Evolutionary conservation across 2,888 invertebrate species (phyloP).

Genomic region (Metallyticus violacea): DNA sequence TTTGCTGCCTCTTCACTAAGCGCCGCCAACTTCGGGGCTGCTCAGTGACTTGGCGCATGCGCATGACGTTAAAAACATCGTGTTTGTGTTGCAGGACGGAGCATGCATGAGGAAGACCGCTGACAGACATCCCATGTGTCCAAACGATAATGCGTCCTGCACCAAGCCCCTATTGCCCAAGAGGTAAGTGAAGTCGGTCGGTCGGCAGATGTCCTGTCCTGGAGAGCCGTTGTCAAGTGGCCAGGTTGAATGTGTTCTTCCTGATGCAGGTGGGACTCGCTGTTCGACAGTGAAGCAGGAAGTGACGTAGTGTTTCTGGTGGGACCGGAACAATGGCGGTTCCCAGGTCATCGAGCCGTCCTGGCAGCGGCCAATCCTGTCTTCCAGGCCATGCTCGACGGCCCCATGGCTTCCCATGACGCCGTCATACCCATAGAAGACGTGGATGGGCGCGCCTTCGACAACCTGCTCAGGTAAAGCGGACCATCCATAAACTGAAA

Average conservation of each 20-base stretch:
- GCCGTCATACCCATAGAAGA: slow-evolving; percentile 52
- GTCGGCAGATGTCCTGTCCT: no score
- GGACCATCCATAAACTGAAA: no score
- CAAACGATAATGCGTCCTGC: slow-evolving; percentile 12
- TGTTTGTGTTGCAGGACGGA: neutral
- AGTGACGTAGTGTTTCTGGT: slow-evolving; percentile 63
- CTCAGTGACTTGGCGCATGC: no score
- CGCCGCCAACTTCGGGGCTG: no score
- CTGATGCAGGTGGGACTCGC: slow-evolving; percentile 36
- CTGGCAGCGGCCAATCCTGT: slow-evolving; percentile 62
- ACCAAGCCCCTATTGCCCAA: slow-evolving; percentile 12
- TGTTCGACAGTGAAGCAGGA: slow-evolving; percentile 55
- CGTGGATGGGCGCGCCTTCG: slow-evolving; percentile 64
- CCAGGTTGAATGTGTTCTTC: neutral
- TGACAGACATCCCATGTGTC: slow-evolving; percentile 14
- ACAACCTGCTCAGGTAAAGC: slow-evolving; percentile 58
- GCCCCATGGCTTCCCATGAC: slow-evolving; percentile 48
- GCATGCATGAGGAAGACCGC: neutral
- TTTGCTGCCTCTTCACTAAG: no score
- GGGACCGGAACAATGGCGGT: slow-evolving; percentile 64
- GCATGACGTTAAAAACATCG: no score
- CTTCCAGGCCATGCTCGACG: slow-evolving; percentile 57
- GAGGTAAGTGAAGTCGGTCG: slow-evolving; percentile 5
- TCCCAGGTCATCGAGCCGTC: slow-evolving; percentile 64
- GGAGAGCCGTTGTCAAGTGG: no score